phyloP scores from a whole-genome alignment of 2,888 invertebrate genomes.

The Rhopalosiphum nymphaeae region DNA sequence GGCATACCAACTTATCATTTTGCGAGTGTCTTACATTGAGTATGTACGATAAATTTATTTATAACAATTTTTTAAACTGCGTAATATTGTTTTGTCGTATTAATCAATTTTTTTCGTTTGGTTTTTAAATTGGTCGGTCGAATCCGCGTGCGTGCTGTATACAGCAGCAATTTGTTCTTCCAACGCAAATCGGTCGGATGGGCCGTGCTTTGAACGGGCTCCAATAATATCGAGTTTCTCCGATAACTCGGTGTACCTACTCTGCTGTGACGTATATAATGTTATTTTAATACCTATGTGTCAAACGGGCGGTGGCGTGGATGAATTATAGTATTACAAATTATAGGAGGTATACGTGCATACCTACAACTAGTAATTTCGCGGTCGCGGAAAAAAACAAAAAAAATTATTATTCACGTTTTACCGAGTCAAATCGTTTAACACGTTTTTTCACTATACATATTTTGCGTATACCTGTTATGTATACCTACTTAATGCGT shows the following conservation, averaged over 20 bases:
- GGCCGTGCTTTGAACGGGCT: background rate
- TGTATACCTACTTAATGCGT: background rate
- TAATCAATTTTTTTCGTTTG: background rate
- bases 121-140: background rate
- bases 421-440: background rate
- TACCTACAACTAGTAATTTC: background rate
- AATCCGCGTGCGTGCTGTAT: background rate
- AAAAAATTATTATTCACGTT: background rate
- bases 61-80: background rate
- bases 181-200: background rate
- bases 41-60: too few relatives aligned
- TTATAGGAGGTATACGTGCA: too few relatives aligned
- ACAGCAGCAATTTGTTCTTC: background rate
- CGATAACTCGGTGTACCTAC: background rate
- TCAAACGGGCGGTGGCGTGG: background rate
- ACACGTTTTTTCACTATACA: background rate
- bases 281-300: background rate
- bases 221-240: slow-evolving; percentile 16
- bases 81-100: background rate
- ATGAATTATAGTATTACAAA: background rate
- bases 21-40: too few relatives aligned
- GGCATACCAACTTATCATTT: too few relatives aligned
- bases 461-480: background rate
- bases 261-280: background rate
- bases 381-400: background rate